Conservation (phyloP, 2,888 invertebrate genomes). For the Leistus spinibarbis region DNA sequence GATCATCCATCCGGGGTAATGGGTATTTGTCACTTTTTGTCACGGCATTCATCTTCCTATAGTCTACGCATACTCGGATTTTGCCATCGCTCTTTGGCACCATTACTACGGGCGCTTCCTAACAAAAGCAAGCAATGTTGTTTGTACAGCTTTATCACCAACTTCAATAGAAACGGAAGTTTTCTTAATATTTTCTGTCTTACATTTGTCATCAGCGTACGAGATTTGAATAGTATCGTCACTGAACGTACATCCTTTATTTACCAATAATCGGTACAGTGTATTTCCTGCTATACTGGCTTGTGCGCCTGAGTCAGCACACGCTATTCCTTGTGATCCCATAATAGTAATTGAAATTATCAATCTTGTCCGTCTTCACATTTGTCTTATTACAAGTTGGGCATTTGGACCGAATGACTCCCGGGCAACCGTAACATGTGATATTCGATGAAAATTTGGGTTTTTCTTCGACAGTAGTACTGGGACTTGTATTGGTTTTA, state of each 20-base stretch:
- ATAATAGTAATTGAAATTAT: background rate
- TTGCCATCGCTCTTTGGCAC: background rate
- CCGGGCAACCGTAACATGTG: constrained; percentile 9
- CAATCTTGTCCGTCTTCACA: background rate
- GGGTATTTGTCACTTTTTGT: constrained; percentile 3
- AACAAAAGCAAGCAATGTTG: background rate
- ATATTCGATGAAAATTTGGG: background rate
- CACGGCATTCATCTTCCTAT: background rate
- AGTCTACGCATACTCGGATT: background rate
- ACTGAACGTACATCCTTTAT: background rate
- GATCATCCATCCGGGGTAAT: constrained; percentile 4
- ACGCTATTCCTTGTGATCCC: constrained; percentile 5
- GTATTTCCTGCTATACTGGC: constrained; percentile 9
- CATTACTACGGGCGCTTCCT: background rate
- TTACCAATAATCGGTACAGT: background rate
- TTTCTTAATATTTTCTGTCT: background rate
- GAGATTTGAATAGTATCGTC: background rate
- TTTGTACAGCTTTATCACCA: background rate
- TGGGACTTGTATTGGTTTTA: background rate
- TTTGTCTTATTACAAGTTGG: background rate
- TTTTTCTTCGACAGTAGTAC: background rate
- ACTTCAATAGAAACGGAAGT: background rate
- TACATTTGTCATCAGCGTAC: background rate
- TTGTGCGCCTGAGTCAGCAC: constrained; percentile 14
- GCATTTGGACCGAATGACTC: background rate